Conservation (phyloP, 2,888 invertebrate genomes). For the Hipparchia sbordonii region DNA sequence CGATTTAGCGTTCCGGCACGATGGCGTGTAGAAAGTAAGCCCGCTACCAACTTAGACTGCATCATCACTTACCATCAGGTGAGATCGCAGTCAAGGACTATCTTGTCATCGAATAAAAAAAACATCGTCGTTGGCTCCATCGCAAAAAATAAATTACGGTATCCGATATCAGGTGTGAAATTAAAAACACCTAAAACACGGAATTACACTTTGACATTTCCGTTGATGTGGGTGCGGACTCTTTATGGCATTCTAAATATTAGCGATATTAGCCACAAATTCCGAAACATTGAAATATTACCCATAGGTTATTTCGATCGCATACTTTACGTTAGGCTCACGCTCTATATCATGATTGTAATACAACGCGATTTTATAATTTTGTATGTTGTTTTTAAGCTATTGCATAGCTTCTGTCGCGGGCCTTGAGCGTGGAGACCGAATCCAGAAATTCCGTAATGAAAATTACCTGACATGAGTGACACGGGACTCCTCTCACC, state of each 20-base stretch:
- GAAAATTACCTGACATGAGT: too few relatives aligned
- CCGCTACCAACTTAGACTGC: too few relatives aligned
- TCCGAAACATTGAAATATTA: constrained; percentile 35
- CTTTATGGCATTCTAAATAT: constrained; percentile 44
- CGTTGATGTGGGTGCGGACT: constrained; percentile 58
- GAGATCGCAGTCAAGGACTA: too few relatives aligned
- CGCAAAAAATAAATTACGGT: neutral
- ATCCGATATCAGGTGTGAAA: constrained; percentile 40
- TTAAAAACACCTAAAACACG: constrained; percentile 47
- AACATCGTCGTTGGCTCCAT: neutral
- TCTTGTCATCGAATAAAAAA: too few relatives aligned
- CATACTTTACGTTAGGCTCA: constrained; percentile 6
- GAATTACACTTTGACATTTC: constrained; percentile 59
- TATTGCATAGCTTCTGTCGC: too few relatives aligned
- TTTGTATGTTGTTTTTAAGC: neutral
- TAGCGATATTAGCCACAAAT: constrained; percentile 41
- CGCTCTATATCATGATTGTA: neutral
- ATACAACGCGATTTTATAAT: neutral
- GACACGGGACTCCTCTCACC: too few relatives aligned
- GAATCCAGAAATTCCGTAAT: too few relatives aligned
- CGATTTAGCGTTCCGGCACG: too few relatives aligned
- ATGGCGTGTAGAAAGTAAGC: too few relatives aligned
- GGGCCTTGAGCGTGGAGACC: too few relatives aligned
- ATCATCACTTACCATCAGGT: too few relatives aligned
- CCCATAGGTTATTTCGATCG: constrained; percentile 13